Evolutionary conservation across 2,888 invertebrate genomes (phyloP).

Genomic region (Nezara viridula): DNA sequence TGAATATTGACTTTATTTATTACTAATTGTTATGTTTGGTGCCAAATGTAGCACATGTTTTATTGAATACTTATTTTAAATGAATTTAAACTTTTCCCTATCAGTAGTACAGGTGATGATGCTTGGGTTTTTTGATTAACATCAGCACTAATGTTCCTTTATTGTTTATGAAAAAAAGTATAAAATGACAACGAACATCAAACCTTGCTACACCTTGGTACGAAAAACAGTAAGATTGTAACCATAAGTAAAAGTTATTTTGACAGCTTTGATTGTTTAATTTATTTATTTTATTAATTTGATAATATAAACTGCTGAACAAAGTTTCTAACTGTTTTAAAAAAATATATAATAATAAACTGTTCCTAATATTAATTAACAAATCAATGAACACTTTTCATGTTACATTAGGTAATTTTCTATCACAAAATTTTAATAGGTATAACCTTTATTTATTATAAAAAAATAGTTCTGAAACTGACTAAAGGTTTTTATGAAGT

Average conservation of each 20-base stretch:
- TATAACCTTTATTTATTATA: too few relatives aligned
- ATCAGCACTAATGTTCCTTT: background rate
- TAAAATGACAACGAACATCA: background rate
- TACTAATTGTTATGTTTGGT: conserved; percentile 58
- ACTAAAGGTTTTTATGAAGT: too few relatives aligned
- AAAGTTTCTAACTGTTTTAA: background rate
- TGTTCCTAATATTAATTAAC: too few relatives aligned
- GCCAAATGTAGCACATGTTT: conserved; percentile 52
- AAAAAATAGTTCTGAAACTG: too few relatives aligned
- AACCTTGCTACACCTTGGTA: background rate
- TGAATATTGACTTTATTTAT: conserved; percentile 56
- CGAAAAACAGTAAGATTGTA: background rate
- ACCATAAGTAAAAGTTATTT: background rate
- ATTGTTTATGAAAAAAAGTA: background rate
- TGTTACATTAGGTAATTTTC: too few relatives aligned
- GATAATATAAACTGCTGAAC: background rate
- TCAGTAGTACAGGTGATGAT: background rate
- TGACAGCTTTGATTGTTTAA: background rate
- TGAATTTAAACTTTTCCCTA: background rate
- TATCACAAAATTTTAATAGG: too few relatives aligned
- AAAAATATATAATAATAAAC: background rate
- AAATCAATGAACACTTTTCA: too few relatives aligned
- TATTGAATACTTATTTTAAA: conserved; percentile 8
- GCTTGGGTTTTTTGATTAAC: background rate
- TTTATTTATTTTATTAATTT: background rate